Percentiles rank a stretch among this genome's conserved stretches.
Evolutionary conservation across 2,113 vertebrate genomes (phyloP).

Genomic region (Notarius quadriscutis): DNA sequence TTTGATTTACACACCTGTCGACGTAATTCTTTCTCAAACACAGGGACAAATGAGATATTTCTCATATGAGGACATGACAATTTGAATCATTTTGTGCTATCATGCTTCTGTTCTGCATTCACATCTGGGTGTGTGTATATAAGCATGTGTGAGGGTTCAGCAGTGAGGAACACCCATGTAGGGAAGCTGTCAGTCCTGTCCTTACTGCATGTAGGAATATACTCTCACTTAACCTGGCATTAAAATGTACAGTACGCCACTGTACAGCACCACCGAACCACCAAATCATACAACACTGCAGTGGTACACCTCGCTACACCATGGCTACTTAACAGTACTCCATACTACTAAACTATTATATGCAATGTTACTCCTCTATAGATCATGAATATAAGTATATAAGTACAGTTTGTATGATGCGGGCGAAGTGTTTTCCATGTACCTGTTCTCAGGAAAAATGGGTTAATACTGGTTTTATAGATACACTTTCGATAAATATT

Average conservation of each 20-base stretch:
- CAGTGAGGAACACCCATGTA: slow-evolving; percentile 15
- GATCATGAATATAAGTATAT: background rate
- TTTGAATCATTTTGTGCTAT: background rate
- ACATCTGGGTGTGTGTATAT: background rate
- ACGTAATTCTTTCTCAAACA: background rate
- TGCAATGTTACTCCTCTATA: background rate
- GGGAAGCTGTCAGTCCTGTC: slow-evolving; percentile 25
- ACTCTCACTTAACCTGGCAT: slow-evolving; percentile 30
- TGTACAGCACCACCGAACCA: background rate
- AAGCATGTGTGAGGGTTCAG: slow-evolving; percentile 24
- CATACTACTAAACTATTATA: background rate
- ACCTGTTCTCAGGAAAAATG: background rate
- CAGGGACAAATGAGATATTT: background rate
- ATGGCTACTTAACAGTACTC: background rate
- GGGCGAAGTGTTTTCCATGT: background rate
- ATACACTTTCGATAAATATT: slow-evolving; percentile 4
- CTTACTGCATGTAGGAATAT: slow-evolving; percentile 27
- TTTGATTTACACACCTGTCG: slow-evolving; percentile 18
- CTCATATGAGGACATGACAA: slow-evolving; percentile 2
- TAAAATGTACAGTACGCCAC: background rate
- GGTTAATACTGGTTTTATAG: background rate
- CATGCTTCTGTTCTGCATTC: background rate
- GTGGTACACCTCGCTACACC: background rate
- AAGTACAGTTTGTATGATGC: background rate
- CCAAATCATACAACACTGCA: background rate